Conservation (phyloP, 2,797 vertebrate species). For the Leptoclinus maculatus region DNA sequence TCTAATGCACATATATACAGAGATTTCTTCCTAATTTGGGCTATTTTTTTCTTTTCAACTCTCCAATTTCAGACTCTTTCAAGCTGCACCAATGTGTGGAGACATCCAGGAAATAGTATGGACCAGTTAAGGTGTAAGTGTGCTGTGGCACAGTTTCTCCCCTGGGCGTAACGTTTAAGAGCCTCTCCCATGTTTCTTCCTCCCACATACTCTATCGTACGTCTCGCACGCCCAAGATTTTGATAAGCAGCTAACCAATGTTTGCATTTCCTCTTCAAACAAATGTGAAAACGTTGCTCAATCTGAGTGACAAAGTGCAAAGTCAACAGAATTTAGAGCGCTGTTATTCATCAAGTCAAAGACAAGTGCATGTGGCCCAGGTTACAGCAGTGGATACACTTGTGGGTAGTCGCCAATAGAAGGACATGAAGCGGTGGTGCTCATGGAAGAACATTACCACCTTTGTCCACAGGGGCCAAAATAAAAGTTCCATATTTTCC, state of each 20-base stretch:
- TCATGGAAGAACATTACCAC: too few species aligned
- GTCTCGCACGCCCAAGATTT: conserved; percentile 1
- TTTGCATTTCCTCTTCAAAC: conserved; percentile 32
- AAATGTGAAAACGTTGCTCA: conserved; percentile 1
- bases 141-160: not conserved
- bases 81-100: not conserved
- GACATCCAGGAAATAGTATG: not conserved
- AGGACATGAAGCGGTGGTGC: too few species aligned
- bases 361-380: not conserved
- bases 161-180: not conserved
- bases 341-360: not conserved
- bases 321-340: not conserved
- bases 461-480: too few species aligned
- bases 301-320: not conserved
- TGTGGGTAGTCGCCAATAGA: too few species aligned
- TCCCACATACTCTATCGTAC: conserved; percentile 1
- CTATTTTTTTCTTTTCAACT: not conserved
- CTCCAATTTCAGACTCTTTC: not conserved
- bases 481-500: too few species aligned
- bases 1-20: not conserved
- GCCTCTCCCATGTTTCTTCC: conserved; percentile 24
- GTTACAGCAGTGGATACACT: too few species aligned
- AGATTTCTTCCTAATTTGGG: not conserved
- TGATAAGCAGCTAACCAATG: conserved; percentile 5
- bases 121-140: not conserved